Evolutionary conservation across 2,113 vertebrate species (phyloP), one percentile per base, ranked within the genome.

Genomic region (Sitta europaea): DNA sequence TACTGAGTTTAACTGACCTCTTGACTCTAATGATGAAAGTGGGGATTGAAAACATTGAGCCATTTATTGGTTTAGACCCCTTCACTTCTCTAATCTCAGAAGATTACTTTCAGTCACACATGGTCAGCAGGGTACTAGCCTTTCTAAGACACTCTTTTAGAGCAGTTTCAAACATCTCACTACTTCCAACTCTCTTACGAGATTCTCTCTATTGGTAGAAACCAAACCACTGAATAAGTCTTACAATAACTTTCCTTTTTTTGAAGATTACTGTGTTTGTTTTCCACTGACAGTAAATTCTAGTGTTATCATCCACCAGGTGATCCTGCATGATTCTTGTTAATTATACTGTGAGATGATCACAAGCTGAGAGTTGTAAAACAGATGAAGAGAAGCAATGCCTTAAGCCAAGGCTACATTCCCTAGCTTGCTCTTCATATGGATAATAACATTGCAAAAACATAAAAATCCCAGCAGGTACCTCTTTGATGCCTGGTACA

Each of bases 1-100:
- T 72, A 68, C 45, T 72, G 75, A 92, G 72, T 89, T 88, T 84
- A 81, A 77, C 68, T 95, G 58, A 92, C 45, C 73, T 68, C 28
- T 71, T 89, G 80, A 65, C 57, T 90, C 24, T 68, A 55, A 54
- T 61, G 66, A 92, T 0, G 0, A 91, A 85, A 91, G 23, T 54
- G 58, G 18, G 57, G 61, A 86, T 73, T 91, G 73, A 92, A 92
- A 91, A 76, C 73, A 35, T 68, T 91, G 62, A 85, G 50, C 40
- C 54, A 25, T 78, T 92, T 94, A 92, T 75, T 96, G 86, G 57
- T 87, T 96, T 95, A 96, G n/a, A 94, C n/a, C 27, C 53, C 27
- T 92, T 90, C 35, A 73, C 45, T 95, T 91, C 77, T 82, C n/a
- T 88, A 94, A 95, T 94, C 86, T 96, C 89, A 82, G 76, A 93